Conservation (phyloP, 2,113 vertebrate species). For the Gallinago media region DNA sequence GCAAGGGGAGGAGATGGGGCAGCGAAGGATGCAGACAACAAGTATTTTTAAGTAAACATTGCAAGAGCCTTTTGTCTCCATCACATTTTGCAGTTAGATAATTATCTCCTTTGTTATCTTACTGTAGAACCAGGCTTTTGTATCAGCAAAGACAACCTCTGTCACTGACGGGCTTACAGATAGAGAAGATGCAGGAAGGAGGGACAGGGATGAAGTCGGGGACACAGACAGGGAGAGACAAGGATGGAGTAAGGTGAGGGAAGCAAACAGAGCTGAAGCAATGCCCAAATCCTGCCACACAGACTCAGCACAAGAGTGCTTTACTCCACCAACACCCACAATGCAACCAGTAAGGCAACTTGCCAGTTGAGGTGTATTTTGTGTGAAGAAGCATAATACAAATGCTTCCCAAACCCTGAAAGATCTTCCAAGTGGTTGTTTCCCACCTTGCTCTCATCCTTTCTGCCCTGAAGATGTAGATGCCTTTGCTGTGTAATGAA, state of each 20-base stretch:
- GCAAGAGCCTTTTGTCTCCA: not conserved
- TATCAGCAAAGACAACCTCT: not conserved
- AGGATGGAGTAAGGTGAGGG: not conserved
- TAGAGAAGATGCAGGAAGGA: not conserved
- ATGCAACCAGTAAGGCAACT: not conserved
- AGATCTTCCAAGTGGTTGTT: not conserved
- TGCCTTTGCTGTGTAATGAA: not conserved
- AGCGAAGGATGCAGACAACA: not conserved
- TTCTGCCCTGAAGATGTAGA: not conserved
- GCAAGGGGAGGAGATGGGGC: not conserved
- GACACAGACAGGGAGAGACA: not conserved
- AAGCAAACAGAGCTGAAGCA: not conserved
- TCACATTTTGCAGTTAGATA: not conserved
- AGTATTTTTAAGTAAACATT: not conserved
- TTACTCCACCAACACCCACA: not conserved
- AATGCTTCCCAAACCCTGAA: not conserved
- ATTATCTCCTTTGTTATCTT: not conserved
- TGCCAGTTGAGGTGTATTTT: not conserved
- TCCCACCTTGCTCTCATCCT: not conserved
- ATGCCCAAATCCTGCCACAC: not conserved
- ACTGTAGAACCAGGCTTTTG: not conserved
- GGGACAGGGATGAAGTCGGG: not conserved
- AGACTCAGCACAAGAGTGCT: not conserved
- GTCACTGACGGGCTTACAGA: not conserved
- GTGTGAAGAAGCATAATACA: not conserved